A percentile compares a stretch with the other conserved stretches of the same genome.
Evolutionary conservation across 1,140 invertebrate species (phyloP).

Genomic region (Drosophila truncata): DNA sequence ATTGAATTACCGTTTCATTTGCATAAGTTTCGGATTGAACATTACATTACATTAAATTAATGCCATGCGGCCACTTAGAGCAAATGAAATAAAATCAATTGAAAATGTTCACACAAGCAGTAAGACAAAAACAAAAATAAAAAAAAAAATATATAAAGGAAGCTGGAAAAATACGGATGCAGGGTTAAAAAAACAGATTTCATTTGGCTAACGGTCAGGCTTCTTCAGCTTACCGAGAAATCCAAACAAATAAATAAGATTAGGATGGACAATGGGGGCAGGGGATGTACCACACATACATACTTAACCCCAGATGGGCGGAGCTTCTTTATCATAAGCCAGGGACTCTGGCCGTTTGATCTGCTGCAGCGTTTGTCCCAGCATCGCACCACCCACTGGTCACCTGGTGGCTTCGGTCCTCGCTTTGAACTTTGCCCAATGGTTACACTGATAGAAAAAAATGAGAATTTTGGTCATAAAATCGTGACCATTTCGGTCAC

Average conservation of each 20-base stretch:
- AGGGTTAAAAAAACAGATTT: slow-evolving; percentile 23
- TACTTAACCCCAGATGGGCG: slow-evolving; percentile 40
- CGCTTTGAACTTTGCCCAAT: slow-evolving; percentile 48
- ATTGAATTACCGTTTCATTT: slow-evolving; percentile 62
- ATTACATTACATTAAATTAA: slow-evolving; percentile 60
- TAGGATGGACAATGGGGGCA: slow-evolving; percentile 10
- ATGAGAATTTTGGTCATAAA: no score
- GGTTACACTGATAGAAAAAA: no score
- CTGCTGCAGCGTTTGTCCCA: slow-evolving; percentile 35
- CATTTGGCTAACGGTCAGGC: slow-evolving; percentile 24
- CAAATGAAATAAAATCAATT: slow-evolving; percentile 69
- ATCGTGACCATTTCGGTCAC: no score
- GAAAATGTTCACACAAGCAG: slow-evolving; percentile 37
- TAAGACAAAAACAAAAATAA: slow-evolving; percentile 39
- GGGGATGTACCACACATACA: slow-evolving; percentile 14
- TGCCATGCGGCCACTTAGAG: slow-evolving; percentile 62
- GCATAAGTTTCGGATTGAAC: slow-evolving; percentile 57
- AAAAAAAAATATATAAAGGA: slow-evolving; percentile 28
- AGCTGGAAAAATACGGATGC: slow-evolving; percentile 6
- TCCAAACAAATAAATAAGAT: slow-evolving; percentile 39
- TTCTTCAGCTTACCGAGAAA: slow-evolving; percentile 17
- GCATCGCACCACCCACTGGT: slow-evolving; percentile 21
- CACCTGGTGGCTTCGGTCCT: slow-evolving; percentile 24
- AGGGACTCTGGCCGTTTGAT: slow-evolving; percentile 59
- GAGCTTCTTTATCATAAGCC: slow-evolving; percentile 50